Base-by-base conservation (phyloP, 2,888 invertebrate genomes). In the Idaea dimidiata region DNA sequence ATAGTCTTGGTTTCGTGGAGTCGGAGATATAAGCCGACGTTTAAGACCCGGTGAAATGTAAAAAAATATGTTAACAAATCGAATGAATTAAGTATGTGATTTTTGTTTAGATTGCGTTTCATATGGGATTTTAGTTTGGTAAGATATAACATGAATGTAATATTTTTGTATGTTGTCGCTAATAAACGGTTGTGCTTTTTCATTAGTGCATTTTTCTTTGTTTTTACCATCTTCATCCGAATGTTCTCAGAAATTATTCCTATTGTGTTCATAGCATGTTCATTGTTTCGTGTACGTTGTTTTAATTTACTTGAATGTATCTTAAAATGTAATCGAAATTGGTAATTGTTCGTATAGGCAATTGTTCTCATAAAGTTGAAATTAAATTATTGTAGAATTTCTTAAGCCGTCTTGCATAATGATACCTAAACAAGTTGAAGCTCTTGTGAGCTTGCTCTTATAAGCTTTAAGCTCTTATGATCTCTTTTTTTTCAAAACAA, bases 211-310 rank as follows among this genome's bases (percentile, higher is more conserved):
- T 17, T 63, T 31, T 17, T 57, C 62, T 60, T 62, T 17, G 7
- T 33, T 62, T 57, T 62, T 60, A 65, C 57, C 54, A 54, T 58
- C 8, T 57, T 53, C n/a, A 14, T 53, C 31, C 55, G 6, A 24
- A 4, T 60, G 16, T 17, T 31, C 58, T 54, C 55, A 55, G 62
- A 24, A 18, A 18, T 24, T 5, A 3, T 17, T 8, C 8, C 16
- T 62, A n/a, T 57, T 60, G 56, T 43, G 17, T 57, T 17, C 60
- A 33, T 64, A 62, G 66, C 61, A 62, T 62, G 59, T 63, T 43
- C 43, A 43, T 4, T 24, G 24, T 24, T 24, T n/a, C 1, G 24
- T 43, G 43, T 43, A 10, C 10, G 43, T 43, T 6, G 33, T 33
- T 33, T 33, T 7, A 33, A 33, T 33, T 43, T 4, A 43, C 14